A percentile compares a stretch with the other conserved stretches of the same genome.
phyloP scores from a whole-genome alignment of 2,888 invertebrate genomes.

The Lithophane semibrunnea region DNA sequence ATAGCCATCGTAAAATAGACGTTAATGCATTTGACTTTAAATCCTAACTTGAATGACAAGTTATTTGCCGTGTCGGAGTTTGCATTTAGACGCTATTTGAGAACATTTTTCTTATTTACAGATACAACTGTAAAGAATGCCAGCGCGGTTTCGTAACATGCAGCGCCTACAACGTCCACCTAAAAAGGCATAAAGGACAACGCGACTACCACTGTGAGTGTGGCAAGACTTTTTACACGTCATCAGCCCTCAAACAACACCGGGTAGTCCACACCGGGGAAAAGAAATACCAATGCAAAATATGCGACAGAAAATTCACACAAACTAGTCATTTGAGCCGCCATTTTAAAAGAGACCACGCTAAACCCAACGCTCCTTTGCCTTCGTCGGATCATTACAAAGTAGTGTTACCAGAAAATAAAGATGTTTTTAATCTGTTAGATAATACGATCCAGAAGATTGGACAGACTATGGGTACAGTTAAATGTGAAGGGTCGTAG shows the following conservation, averaged over 20 bases:
- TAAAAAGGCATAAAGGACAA: constrained; percentile 87
- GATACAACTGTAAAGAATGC: constrained; percentile 85
- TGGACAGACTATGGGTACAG: constrained; percentile 39
- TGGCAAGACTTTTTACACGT: constrained; percentile 87
- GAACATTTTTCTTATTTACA: constrained; percentile 55
- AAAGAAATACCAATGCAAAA: constrained; percentile 86
- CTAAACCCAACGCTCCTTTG: constrained; percentile 80
- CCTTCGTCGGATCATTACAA: constrained; percentile 82
- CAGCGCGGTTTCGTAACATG: constrained; percentile 85
- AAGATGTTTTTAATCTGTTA: constrained; percentile 68
- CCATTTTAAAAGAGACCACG: constrained; percentile 86
- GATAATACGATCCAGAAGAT: constrained; percentile 63
- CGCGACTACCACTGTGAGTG: constrained; percentile 86
- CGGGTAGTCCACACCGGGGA: constrained; percentile 86
- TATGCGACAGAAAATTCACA: constrained; percentile 86
- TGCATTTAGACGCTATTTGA: neutral
- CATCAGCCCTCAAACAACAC: constrained; percentile 86
- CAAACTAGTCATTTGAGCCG: constrained; percentile 86
- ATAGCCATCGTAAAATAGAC: too few relatives aligned
- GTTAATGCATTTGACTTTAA: too few relatives aligned
- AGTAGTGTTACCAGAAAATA: constrained; percentile 72
- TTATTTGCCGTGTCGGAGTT: too few relatives aligned
- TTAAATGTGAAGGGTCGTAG: constrained; percentile 76
- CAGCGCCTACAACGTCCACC: constrained; percentile 85
- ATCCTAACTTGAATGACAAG: too few relatives aligned